Conservation (phyloP, 2,113 vertebrate species). For the Psittacula cyanocephala region DNA sequence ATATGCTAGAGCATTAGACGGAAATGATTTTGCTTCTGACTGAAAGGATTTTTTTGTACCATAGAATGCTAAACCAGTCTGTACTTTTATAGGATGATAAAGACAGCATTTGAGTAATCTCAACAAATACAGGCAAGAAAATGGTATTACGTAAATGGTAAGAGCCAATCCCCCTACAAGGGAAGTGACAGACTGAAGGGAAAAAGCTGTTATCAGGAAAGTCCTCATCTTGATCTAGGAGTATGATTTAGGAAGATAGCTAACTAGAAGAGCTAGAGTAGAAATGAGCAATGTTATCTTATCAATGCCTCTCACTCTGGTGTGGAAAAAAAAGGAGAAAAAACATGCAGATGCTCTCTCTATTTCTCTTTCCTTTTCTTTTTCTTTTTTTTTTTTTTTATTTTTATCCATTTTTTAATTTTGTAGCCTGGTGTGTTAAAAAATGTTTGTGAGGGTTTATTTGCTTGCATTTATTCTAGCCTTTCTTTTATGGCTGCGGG, state of each 20-base stretch:
- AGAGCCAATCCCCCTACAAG: background rate
- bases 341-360: rapidly evolving
- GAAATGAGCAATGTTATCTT: background rate
- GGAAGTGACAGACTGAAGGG: background rate
- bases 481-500: background rate
- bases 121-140: background rate
- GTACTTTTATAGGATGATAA: background rate
- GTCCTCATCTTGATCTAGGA: background rate
- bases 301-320: background rate
- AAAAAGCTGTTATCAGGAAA: background rate
- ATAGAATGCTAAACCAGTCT: background rate
- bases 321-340: background rate
- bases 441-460: background rate
- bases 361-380: background rate
- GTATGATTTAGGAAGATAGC: background rate
- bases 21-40: background rate
- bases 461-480: background rate
- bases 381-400: background rate
- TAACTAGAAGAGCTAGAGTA: background rate
- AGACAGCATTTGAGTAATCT: background rate
- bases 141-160: background rate
- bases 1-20: background rate
- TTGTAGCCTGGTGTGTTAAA: background rate
- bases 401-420: background rate
- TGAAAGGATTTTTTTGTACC: background rate